Percentiles rank a stretch among this genome's conserved stretches.
Evolutionary conservation across 2,113 vertebrate species (phyloP).

Genomic region (Mionectes macconnelli): DNA sequence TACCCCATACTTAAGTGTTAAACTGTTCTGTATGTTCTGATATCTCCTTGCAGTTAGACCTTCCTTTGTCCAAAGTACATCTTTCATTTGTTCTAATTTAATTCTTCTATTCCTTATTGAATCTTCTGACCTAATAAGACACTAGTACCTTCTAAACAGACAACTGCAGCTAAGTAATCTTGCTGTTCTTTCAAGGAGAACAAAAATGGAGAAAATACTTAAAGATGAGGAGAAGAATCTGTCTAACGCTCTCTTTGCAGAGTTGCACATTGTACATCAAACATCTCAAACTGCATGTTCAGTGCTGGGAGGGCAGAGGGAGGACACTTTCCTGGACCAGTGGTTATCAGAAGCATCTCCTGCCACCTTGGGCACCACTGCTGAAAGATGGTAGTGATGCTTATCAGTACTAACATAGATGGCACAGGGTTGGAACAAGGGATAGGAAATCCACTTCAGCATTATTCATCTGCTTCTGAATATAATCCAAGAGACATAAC

Average conservation of each 20-base stretch:
- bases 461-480: neutral
- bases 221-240: neutral
- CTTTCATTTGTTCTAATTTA: neutral
- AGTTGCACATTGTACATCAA: accelerated
- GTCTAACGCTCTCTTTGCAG: neutral
- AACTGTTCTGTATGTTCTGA: neutral
- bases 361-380: neutral
- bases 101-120: neutral
- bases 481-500: neutral
- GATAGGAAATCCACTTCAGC: neutral
- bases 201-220: neutral
- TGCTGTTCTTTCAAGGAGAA: neutral
- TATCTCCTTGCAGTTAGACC: neutral
- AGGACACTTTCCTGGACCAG: neutral
- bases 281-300: neutral
- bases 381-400: neutral
- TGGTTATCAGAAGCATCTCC: neutral
- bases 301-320: neutral
- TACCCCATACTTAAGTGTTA: neutral
- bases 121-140: neutral
- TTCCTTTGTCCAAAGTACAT: neutral
- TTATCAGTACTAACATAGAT: neutral
- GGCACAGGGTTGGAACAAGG: accelerated
- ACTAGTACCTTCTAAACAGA: neutral
- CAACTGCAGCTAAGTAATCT: neutral